These are phyloP conservation scores for Epinephelus lanceolatus DNA, from an alignment of 2,113 vertebrate species.

Conservation along the genomic window DNA sequence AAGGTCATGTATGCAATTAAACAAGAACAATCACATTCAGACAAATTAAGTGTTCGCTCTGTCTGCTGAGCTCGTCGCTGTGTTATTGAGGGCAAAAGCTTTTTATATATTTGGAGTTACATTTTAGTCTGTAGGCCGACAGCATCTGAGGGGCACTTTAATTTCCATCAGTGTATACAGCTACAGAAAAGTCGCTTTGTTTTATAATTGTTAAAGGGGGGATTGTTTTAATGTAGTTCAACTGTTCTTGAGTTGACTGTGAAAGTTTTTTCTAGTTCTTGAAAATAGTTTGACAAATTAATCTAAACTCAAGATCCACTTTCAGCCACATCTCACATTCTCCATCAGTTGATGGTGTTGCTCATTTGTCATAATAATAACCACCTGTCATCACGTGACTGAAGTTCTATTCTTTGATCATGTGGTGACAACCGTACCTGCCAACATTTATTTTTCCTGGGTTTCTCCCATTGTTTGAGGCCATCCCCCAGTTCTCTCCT, in stretches of 20 bases:
- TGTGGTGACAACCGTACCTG: too few species aligned
- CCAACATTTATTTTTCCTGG: too few species aligned
- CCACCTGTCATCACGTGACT: background rate
- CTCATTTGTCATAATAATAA: background rate
- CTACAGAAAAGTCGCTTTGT: background rate
- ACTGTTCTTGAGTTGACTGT: background rate
- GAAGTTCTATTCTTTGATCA: background rate
- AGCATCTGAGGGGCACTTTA: background rate
- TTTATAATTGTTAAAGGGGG: background rate
- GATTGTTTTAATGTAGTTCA: background rate
- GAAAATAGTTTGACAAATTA: background rate
- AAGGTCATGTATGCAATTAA: slow-evolving; percentile 5
- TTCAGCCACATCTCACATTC: too few species aligned
- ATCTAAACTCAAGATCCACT: background rate
- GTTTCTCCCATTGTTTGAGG: too few species aligned
- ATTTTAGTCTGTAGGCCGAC: background rate
- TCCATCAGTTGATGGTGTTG: background rate
- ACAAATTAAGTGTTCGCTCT: background rate
- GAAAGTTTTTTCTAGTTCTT: background rate
- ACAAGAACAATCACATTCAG: background rate
- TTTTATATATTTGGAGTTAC: slow-evolving; percentile 23
- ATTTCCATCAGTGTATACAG: background rate
- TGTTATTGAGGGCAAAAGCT: background rate
- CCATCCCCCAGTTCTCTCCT: too few species aligned
- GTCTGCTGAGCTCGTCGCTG: background rate